Base-by-base conservation (phyloP, 2,113 vertebrate species). In the Phaetusa simplex region DNA sequence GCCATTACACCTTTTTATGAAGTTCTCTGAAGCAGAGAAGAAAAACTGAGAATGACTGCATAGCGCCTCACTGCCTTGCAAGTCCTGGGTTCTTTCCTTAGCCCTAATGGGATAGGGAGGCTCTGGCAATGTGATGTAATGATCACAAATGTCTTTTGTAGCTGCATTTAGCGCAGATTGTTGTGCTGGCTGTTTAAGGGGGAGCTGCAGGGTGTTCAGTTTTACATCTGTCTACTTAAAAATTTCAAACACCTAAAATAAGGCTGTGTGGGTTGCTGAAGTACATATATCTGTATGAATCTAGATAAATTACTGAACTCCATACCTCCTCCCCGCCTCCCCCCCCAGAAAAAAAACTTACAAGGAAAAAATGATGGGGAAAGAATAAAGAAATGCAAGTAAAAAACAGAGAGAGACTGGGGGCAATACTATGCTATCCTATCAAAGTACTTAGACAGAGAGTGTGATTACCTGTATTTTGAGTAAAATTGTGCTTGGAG, bases 251-350 rank as follows among this genome's bases (percentile, higher is more conserved):
- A 76, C 5, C 43, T 69, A 42, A 65, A 93, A n/a, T 14, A 43
- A 56, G 53, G 6, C 16, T 50, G 14, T 22, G 9, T 3, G 2
- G 20, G 52, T 76, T 88, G 42, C 64, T 74, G 36, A 34, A 78
- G 5, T 13, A 24, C 29, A 20, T 30, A 18, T 45, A 47, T 20
- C 5, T 36, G 29, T 9, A 82, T 49, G 30, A 71, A 78, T 24
- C 29, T 43, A 52, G 26, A 83, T 27, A 69, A 80, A 76, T 42
- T 50, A 77, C 20, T 40, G 30, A 23, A 2, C 29, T 66, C 19
- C 14, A 56, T 8, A 1, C 10, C 34, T 3, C 10, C 26, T 23
- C 21, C 20, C 8, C 16, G 12, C 16, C 5, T 8, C 4, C 3
- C 6, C 8, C 2, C 7, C 17, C 6, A 9, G 22, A 20, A 15